Base-by-base conservation (phyloP, 2,797 vertebrate genomes). In the Nyctibius grandis region DNA sequence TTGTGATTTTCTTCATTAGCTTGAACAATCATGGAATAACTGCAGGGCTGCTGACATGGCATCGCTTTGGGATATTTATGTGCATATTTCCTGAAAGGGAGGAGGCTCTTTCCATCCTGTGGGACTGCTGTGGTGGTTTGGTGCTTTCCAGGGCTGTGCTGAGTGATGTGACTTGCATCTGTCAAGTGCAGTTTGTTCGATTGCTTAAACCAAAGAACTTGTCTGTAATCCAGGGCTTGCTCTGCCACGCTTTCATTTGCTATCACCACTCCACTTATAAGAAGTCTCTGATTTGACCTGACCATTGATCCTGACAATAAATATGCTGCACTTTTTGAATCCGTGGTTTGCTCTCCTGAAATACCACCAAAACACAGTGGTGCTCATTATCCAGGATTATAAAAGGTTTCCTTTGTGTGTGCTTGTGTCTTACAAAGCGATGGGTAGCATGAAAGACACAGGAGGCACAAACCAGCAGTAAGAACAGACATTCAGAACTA, bases 101-200 rank as follows among this genome's bases (percentile, higher is more conserved):
- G 42, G 29, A 21, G 57, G 15, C 54, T 25, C 8, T 61, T 40
- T 15, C 63, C 53, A 19, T 20, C 17, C 42, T 9, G 16, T 42
- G 12, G 0, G 3, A 3, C 5, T 21, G 26, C 40, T 2, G 36
- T 4, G 16, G 29, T 23, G 3, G 45, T 48, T 50, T 2, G 2
- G 18, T 25, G 36, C 47, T 75, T 69, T 34, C 51, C 25, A 15
- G 34, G 26, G 26, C 28, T 4, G 33, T 2, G 4, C 38, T 34
- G 22, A 45, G 33, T 1, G 9, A n/a, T 61, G 53, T 26, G 42
- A 67, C 73, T 50, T 38, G 45, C 25, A 28, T 40, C 64, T 7
- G 8, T 57, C 67, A 26, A 8, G 25, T 22, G 40, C 19, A 19
- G 15, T 45, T 60, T 44, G 20, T 34, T 57, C 69, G 86, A 44